Percentiles rank a stretch among this genome's conserved stretches.
phyloP scores from a whole-genome alignment of 2,888 invertebrate species.

The Diogma glabrata region DNA sequence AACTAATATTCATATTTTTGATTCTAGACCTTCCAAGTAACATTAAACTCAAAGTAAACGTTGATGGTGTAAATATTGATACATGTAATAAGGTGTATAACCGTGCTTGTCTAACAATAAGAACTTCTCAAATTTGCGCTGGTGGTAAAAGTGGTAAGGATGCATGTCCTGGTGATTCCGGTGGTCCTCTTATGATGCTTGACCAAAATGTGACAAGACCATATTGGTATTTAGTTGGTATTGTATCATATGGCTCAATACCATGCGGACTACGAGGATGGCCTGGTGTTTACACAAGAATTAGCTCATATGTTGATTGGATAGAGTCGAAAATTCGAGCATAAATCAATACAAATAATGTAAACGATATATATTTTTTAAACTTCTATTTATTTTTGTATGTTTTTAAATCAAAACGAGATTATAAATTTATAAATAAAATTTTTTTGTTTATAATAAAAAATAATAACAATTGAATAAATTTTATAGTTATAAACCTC shows the following conservation, averaged over 20 bases:
- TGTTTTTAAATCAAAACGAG: no score
- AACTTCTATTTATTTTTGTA: no score
- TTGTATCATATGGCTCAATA: constrained; percentile 52
- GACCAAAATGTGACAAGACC: constrained; percentile 24
- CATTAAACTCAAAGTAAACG: constrained; percentile 42
- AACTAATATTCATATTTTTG: no score
- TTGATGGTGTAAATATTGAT: constrained; percentile 38
- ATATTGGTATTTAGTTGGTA: constrained; percentile 41
- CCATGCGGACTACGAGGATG: constrained; percentile 46
- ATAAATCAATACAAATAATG: no score
- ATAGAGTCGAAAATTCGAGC: constrained; percentile 32
- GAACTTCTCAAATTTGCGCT: constrained; percentile 46
- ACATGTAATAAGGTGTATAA: constrained; percentile 44
- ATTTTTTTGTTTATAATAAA: no score
- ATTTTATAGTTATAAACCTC: no score
- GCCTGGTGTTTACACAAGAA: constrained; percentile 53
- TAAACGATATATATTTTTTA: no score
- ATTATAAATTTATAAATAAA: no score
- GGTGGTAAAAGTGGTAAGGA: constrained; percentile 44
- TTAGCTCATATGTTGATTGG: constrained; percentile 46
- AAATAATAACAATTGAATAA: no score
- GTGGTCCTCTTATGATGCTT: constrained; percentile 46
- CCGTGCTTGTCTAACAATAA: constrained; percentile 35
- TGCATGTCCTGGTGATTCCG: constrained; percentile 49
- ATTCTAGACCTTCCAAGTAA: constrained; percentile 30